These are phyloP conservation scores for Malurus cyaneus DNA, from an alignment of 2,113 vertebrate genomes.

Conservation along the genomic window DNA sequence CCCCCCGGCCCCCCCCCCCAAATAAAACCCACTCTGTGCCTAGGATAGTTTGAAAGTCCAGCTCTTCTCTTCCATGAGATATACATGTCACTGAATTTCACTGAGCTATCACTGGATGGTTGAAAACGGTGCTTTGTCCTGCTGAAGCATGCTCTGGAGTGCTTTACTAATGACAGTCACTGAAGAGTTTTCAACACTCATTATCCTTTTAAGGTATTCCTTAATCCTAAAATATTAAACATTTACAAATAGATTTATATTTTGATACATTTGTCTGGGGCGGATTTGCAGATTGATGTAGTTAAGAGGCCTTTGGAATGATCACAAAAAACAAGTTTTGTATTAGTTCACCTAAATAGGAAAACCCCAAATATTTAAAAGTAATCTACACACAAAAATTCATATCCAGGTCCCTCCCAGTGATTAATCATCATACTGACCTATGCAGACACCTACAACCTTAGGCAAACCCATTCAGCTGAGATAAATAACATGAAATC, in stretches of 20 bases:
- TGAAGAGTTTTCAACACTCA: not conserved
- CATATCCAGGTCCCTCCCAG: not conserved
- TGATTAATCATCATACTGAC: not conserved
- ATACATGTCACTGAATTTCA: not conserved
- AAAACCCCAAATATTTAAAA: not conserved
- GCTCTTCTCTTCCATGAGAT: not conserved
- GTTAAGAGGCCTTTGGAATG: not conserved
- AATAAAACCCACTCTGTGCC: not conserved
- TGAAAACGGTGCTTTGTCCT: not conserved
- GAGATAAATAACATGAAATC: not conserved
- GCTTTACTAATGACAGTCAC: not conserved
- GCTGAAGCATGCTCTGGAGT: not conserved
- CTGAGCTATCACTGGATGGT: not conserved
- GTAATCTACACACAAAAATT: not conserved
- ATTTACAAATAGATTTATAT: not conserved
- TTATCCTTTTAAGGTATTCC: not conserved
- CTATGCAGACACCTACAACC: not conserved
- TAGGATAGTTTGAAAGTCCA: not conserved
- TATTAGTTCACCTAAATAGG: not conserved
- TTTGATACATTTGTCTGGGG: not conserved
- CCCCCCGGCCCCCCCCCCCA: not conserved
- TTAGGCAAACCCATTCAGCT: not conserved
- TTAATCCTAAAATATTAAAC: not conserved
- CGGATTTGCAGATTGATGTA: not conserved
- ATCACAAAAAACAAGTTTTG: not conserved